Evolutionary conservation across 2,888 invertebrate species (phyloP).

Genomic region (Leucania comma): DNA sequence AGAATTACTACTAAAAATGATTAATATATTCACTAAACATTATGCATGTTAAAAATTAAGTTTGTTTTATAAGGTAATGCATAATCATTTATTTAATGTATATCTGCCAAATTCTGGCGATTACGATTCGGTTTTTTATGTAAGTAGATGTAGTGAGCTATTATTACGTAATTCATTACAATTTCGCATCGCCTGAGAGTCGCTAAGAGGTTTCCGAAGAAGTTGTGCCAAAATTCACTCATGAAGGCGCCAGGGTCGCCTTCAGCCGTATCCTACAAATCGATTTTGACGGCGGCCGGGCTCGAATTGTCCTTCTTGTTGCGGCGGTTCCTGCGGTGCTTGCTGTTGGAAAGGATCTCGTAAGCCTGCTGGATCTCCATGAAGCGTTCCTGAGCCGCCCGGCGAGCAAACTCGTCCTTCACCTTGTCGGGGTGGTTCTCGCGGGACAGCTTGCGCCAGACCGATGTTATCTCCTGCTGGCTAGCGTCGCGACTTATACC

Average conservation of each 20-base stretch:
- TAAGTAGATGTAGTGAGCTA: not conserved
- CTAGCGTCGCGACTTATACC: constrained; percentile 95
- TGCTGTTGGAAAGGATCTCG: constrained; percentile 96
- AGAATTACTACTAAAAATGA: not conserved
- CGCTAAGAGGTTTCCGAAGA: constrained; percentile 25
- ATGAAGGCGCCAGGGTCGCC: constrained; percentile 28
- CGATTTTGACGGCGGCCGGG: constrained; percentile 58
- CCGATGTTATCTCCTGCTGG: constrained; percentile 96
- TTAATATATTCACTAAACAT: not conserved
- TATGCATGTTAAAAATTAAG: not conserved
- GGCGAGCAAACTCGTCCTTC: constrained; percentile 93
- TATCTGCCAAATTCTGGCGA: not conserved
- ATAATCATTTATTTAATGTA: not conserved
- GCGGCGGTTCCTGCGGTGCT: constrained; percentile 93
- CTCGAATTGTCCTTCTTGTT: constrained; percentile 93
- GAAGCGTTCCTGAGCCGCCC: constrained; percentile 95
- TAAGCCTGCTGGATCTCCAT: constrained; percentile 98
- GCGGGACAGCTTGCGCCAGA: constrained; percentile 95
- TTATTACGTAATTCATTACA: not conserved
- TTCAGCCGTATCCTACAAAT: constrained; percentile 55
- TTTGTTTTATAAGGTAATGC: not conserved
- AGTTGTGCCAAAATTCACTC: constrained; percentile 23
- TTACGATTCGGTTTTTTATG: not conserved
- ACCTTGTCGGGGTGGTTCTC: constrained; percentile 98
- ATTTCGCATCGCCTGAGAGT: not conserved